Evolutionary conservation across 2,888 invertebrate genomes (phyloP), one percentile per base, ranked within the genome.

Genomic region (Ormia ochracea): DNA sequence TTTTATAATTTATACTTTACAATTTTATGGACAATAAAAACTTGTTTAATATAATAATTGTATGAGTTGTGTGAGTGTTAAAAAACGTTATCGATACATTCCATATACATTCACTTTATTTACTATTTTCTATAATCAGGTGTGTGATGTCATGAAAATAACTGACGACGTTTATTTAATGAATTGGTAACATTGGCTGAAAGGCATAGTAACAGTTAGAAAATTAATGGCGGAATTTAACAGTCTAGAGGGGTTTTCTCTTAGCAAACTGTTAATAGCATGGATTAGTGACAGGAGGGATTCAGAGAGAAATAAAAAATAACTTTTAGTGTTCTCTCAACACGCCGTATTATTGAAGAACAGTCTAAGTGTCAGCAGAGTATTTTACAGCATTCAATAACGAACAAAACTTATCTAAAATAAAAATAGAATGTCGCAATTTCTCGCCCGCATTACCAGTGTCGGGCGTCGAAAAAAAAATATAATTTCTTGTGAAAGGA

Each of bases 131-230:
- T 69, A 54, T 23, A 69, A 56, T 12, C 54, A 38, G 10, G 31
- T 17, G 48, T n/a, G 58, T 77, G 76, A 76, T 65, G 63, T 77
- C 76, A 70, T 70, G 23, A 58, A 56, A 77, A 63, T 68, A 26
- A 75, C 28, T 52, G 52, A 33, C 23, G 19, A 7, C 31, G 33
- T 41, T 26, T 23, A 23, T 19, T 33, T 43, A 14, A 36, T 41
- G 23, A 31, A 61, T 52, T 52, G 31, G 0, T 26, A 31, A 48
- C 21, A 73, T 45, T 48, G 54, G 12, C 33, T 23, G 28, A 26
- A n/a, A 28, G 23, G 1, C 9, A 3, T 6, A 28, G 1, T 33
- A 33, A 69, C 19, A 23, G n/a, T 19, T n/a, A 10, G 2, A 1
- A 31, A 5, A 28, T 28, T 36, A 58, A 19, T 48, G 48, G 33